Evolutionary conservation across 1,140 invertebrate species (phyloP), one percentile per base, ranked within the genome.

Genomic region (Aphelenchoides avenae): DNA sequence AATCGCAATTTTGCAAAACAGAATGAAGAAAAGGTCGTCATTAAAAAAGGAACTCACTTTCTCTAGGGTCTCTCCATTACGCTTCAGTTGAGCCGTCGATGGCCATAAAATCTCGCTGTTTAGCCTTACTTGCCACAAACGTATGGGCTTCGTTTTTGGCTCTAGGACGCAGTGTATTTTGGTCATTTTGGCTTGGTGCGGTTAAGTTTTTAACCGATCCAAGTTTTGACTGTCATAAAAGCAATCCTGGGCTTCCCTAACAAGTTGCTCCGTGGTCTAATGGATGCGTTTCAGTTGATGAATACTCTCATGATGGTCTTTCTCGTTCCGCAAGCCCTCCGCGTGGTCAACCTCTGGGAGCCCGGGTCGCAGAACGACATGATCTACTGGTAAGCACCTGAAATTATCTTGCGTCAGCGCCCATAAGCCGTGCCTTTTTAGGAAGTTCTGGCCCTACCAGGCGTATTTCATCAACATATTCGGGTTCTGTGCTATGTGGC

Each of bases 401-500:
- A 37, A 40, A 40, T 46, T 7, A 46, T 46, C 40, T 24, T 15
- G 22, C 6, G 15, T 27, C 18, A 46, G 15, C 26, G 13, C n/a
- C 47, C 15, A 46, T 44, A 18, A 29, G 18, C 30, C 6, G 1
- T 48, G 9, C 20, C 11, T 49, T 33, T 24, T n/a, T 50, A 5
- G 65, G 65, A 39, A 42, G 11, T 57, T 48, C 27, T 62, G 44
- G 39, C 55, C 52, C n/a, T 61, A 51, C 34, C 54, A 67, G 30
- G 61, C 61, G 13, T 72, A 58, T 41, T 61, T 71, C 27, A 63
- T 62, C 3, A 72, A 72, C 50, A 44, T 66, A 5, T 67, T 72
- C 34, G 70, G 70, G 30, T 72, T 72, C 42, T 62, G 58, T 39
- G 65, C 61, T 13, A 72, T 75, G 71, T 72, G 70, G 70, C 26